Evolutionary conservation across 2,113 vertebrate species (phyloP).

Genomic region (Poecilia latipinna): DNA sequence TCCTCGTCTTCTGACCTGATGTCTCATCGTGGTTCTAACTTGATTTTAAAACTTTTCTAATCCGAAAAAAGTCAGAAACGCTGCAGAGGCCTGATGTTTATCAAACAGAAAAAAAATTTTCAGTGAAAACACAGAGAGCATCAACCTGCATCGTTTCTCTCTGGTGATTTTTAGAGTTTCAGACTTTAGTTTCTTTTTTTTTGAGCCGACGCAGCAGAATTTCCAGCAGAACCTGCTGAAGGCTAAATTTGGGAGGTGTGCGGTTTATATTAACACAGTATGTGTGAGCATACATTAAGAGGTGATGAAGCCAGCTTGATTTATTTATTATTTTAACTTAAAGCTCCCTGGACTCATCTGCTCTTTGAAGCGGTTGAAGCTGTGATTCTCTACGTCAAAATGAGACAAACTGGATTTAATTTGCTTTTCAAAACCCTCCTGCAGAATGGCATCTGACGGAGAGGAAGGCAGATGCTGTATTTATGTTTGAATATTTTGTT

Average conservation of each 20-base stretch:
- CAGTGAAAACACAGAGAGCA: background rate
- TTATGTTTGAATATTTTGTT: background rate
- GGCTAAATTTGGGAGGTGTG: background rate
- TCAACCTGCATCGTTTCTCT: background rate
- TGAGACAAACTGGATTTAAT: background rate
- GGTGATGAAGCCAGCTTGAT: constrained; percentile 4
- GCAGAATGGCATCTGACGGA: background rate
- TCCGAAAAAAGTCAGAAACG: too few species aligned
- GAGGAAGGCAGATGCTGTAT: background rate
- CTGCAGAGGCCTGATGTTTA: too few species aligned
- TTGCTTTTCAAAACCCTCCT: background rate
- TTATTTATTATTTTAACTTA: background rate
- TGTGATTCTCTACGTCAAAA: background rate
- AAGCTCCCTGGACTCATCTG: background rate
- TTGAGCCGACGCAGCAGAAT: accelerated
- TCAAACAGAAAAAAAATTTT: background rate
- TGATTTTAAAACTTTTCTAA: too few species aligned
- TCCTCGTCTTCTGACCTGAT: too few species aligned
- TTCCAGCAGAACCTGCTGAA: background rate
- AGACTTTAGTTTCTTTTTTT: background rate
- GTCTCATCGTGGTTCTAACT: too few species aligned
- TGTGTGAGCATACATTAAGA: constrained; percentile 12
- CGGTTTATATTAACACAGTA: background rate
- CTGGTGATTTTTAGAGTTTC: background rate
- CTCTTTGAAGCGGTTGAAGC: background rate